phyloP scores from a whole-genome alignment of 2,113 vertebrate species.

The Syngnathoides biaculeatus region DNA sequence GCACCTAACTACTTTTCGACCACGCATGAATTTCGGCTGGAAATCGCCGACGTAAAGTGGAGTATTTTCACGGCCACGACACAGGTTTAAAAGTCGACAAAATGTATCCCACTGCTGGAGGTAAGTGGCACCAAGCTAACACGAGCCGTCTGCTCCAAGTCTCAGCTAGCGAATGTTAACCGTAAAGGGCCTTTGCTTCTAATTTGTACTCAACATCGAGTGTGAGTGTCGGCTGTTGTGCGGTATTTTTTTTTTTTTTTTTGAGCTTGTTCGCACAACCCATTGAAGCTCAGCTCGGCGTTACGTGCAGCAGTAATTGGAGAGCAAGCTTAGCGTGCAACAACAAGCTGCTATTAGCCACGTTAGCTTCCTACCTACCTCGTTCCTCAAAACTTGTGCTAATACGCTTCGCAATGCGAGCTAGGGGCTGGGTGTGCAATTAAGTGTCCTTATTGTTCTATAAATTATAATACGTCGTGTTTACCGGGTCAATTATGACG shows the following conservation, averaged over 20 bases:
- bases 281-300: background rate
- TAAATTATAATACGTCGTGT: background rate
- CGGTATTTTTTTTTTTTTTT: too few relatives aligned
- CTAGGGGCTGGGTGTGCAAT: background rate
- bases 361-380: conserved; percentile 47
- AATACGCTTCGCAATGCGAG: background rate
- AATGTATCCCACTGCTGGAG: conserved; percentile 76
- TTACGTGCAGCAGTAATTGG: conserved; percentile 35
- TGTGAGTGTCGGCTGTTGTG: background rate
- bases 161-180: conserved; percentile 27
- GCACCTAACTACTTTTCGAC: conserved; percentile 24
- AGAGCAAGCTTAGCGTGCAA: conserved; percentile 41
- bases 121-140: conserved; percentile 60
- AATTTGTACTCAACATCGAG: too few relatives aligned
- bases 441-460: background rate
- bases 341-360: conserved; percentile 53
- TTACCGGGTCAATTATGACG: background rate
- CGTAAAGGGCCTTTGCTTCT: background rate
- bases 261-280: background rate
- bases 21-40: conserved; percentile 65
- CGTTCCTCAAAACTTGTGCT: conserved; percentile 38
- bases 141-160: conserved; percentile 48
- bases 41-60: conserved; percentile 48
- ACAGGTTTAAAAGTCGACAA: conserved; percentile 68
- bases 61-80: conserved; percentile 56